A percentile compares a stretch with the other conserved stretches of the same genome.
Conservation (phyloP, 1,140 invertebrate genomes). For the Sinonovacula constricta region DNA sequence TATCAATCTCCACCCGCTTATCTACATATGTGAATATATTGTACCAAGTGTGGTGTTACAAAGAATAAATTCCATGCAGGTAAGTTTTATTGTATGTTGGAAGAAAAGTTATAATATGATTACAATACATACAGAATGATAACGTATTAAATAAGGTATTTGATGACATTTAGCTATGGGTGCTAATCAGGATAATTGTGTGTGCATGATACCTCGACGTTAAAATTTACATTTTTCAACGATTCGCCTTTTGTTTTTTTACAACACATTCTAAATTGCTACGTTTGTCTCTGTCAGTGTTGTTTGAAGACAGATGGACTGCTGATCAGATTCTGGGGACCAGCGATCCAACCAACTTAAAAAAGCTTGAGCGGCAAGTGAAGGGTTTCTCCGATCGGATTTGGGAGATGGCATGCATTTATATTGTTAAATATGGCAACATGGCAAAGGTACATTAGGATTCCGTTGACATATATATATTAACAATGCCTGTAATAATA, state of each 20-base stretch:
- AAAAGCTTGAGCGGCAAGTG: constrained; percentile 52
- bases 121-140: constrained; percentile 5
- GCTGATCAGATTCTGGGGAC: constrained; percentile 40
- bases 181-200: too few species aligned
- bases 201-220: neutral
- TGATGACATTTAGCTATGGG: too few species aligned
- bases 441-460: constrained; percentile 32
- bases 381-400: constrained; percentile 40
- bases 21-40: too few species aligned
- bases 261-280: neutral
- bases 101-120: too few species aligned
- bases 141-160: neutral
- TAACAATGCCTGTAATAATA: neutral
- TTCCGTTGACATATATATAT: neutral
- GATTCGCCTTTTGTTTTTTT: neutral
- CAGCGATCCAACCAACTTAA: constrained; percentile 41
- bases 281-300: neutral
- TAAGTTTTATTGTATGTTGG: too few species aligned
- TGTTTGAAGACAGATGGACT: constrained; percentile 43
- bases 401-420: constrained; percentile 36
- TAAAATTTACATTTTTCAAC: neutral
- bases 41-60: too few species aligned
- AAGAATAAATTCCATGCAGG: too few species aligned
- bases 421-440: constrained; percentile 53
- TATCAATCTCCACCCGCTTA: too few species aligned